These are phyloP conservation scores for Clangula hyemalis DNA, from an alignment of 2,797 vertebrate genomes.

Conservation along the genomic window DNA sequence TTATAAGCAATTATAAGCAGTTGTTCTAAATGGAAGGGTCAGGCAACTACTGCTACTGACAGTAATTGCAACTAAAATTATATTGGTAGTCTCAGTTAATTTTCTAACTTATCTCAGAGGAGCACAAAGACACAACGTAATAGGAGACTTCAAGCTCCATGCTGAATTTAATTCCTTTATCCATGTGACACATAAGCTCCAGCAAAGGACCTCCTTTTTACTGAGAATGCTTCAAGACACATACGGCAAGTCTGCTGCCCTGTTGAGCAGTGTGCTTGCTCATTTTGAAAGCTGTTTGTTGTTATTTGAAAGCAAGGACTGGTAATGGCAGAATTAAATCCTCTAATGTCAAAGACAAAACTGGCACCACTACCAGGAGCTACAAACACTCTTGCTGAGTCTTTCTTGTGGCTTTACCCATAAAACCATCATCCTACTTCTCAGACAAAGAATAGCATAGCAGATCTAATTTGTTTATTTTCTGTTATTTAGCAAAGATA, in stretches of 20 bases:
- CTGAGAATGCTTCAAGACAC: not conserved
- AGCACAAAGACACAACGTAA: not conserved
- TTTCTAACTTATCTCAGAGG: not conserved
- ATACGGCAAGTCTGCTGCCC: not conserved
- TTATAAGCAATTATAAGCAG: not conserved
- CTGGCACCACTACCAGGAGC: not conserved
- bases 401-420: not conserved
- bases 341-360: not conserved
- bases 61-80: not conserved
- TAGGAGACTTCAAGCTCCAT: not conserved
- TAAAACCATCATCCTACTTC: not conserved
- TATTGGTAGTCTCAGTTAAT: not conserved
- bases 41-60: not conserved
- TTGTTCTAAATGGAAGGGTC: not conserved
- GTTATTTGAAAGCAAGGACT: not conserved
- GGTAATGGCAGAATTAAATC: not conserved
- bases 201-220: not conserved
- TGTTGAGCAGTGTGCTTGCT: not conserved
- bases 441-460: not conserved
- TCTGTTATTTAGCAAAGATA: not conserved
- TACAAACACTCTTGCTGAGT: not conserved
- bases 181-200: not conserved
- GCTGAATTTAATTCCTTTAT: not conserved
- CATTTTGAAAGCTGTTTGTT: constrained; percentile 19
- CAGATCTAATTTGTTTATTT: not conserved